phyloP scores from a whole-genome alignment of 2,113 vertebrate species.

The Zingel zingel region DNA sequence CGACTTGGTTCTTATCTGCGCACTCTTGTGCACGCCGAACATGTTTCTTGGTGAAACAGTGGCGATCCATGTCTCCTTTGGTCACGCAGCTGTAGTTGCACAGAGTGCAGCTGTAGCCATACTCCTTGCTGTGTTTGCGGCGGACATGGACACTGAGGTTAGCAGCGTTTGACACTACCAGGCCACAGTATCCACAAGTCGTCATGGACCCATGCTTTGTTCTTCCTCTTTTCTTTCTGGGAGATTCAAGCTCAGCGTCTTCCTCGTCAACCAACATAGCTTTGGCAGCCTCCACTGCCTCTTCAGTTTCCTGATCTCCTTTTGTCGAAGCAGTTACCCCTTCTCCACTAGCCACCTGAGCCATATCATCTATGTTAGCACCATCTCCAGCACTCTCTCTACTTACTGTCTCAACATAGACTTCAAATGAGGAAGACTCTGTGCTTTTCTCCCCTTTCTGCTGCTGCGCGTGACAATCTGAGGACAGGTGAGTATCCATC shows the following conservation, averaged over 20 bases:
- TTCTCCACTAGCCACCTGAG: constrained; percentile 19
- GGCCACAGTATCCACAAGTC: constrained; percentile 92
- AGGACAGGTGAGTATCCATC: constrained; percentile 92
- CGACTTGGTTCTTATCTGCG: constrained; percentile 65
- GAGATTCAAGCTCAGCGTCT: constrained; percentile 58
- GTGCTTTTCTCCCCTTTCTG: constrained; percentile 86
- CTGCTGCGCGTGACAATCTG: constrained; percentile 88
- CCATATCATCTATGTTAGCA: background rate
- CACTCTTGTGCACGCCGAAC: constrained; percentile 88
- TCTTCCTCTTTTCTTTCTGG: constrained; percentile 87
- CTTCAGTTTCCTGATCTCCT: constrained; percentile 40
- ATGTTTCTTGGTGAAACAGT: constrained; percentile 97
- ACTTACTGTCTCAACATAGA: constrained; percentile 89
- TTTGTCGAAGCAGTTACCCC: background rate
- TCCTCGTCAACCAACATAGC: constrained; percentile 50
- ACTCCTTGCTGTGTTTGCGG: constrained; percentile 96
- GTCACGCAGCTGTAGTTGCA: constrained; percentile 98
- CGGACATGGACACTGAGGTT: constrained; percentile 96
- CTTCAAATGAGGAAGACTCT: constrained; percentile 84
- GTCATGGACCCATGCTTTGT: constrained; percentile 87
- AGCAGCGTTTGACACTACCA: constrained; percentile 94
- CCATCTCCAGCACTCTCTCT: constrained; percentile 56
- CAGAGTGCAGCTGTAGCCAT: constrained; percentile 94
- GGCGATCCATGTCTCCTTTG: constrained; percentile 99
- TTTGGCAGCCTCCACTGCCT: constrained; percentile 42